Evolutionary conservation across 2,113 vertebrate species (phyloP).

Genomic region (Riparia riparia): DNA sequence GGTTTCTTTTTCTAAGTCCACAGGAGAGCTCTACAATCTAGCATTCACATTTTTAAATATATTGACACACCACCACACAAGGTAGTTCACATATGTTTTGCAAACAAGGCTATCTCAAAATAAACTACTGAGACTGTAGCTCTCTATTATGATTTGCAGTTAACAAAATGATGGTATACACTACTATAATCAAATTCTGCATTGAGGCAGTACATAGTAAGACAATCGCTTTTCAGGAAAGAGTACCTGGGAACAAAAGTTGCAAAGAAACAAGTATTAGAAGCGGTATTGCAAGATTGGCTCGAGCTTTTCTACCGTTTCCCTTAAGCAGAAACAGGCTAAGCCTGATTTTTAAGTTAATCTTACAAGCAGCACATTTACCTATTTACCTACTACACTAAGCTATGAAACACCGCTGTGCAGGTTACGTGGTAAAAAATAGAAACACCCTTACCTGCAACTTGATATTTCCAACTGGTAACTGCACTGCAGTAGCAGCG

Average conservation of each 20-base stretch:
- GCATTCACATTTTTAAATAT: background rate
- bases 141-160: background rate
- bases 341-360: background rate
- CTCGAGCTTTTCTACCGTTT: background rate
- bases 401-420: background rate
- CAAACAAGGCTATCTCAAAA: background rate
- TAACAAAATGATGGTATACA: background rate
- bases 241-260: background rate
- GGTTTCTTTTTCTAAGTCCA: background rate
- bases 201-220: background rate
- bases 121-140: background rate
- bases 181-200: background rate
- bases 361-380: background rate
- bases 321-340: background rate
- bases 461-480: slow-evolving; percentile 81
- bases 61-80: background rate
- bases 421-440: background rate
- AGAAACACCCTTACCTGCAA: slow-evolving; percentile 80
- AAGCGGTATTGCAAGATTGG: background rate
- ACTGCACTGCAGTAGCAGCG: slow-evolving; percentile 76
- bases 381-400: background rate
- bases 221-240: background rate
- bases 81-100: background rate
- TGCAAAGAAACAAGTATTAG: background rate
- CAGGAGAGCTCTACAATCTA: background rate